Evolutionary conservation across 2,888 invertebrate genomes (phyloP).

Genomic region (Hypsopygia costalis): DNA sequence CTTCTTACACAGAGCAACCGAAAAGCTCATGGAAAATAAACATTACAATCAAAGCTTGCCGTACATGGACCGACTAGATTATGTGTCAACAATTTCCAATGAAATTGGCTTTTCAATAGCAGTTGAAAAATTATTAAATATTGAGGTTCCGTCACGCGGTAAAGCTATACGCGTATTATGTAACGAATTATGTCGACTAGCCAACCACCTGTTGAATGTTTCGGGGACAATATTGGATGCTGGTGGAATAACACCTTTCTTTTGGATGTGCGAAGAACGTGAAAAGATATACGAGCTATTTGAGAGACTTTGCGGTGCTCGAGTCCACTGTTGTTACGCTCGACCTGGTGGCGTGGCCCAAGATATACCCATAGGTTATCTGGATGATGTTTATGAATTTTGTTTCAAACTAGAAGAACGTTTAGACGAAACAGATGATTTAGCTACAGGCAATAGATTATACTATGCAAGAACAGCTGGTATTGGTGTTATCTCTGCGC

Average conservation of each 20-base stretch:
- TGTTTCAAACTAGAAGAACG: constrained; percentile 84
- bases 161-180: constrained; percentile 90
- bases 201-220: constrained; percentile 90
- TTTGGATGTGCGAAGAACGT: constrained; percentile 95
- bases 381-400: constrained; percentile 90
- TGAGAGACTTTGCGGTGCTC: constrained; percentile 90
- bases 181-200: constrained; percentile 87
- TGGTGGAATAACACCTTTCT: constrained; percentile 93
- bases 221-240: constrained; percentile 89
- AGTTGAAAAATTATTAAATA: constrained; percentile 90
- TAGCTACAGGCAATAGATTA: constrained; percentile 87
- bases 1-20: constrained; percentile 92
- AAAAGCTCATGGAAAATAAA: constrained; percentile 94
- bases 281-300: constrained; percentile 93
- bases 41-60: constrained; percentile 92
- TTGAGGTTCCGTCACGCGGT: constrained; percentile 87
- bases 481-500: constrained; percentile 86
- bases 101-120: constrained; percentile 90
- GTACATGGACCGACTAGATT: constrained; percentile 93
- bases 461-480: constrained; percentile 83
- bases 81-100: constrained; percentile 91
- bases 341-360: constrained; percentile 90
- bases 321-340: constrained; percentile 91
- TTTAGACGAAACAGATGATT: constrained; percentile 92
- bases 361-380: constrained; percentile 81